Evolutionary conservation across 2,113 vertebrate species (phyloP).

Genomic region (Peromyscus maniculatus): DNA sequence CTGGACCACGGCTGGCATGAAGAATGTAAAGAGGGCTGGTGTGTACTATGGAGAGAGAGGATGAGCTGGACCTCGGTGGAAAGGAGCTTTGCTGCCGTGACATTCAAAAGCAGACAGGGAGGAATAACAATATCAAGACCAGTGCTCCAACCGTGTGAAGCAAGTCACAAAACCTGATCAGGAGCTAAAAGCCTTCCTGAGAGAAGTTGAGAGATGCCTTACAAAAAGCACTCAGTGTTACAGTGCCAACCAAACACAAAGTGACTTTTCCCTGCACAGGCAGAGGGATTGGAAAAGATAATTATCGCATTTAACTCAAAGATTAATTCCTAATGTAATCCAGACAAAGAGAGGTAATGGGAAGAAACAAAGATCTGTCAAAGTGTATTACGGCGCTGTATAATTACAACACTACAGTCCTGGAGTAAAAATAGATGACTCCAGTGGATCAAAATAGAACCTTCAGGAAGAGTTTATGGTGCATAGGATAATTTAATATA

Average conservation of each 20-base stretch:
- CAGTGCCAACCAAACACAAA: background rate
- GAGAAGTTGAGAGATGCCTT: background rate
- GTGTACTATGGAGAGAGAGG: background rate
- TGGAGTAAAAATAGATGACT: background rate
- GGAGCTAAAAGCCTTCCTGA: background rate
- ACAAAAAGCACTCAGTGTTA: background rate
- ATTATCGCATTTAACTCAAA: background rate
- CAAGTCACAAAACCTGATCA: background rate
- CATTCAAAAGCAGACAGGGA: background rate
- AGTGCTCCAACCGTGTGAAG: background rate
- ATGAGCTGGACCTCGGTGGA: background rate
- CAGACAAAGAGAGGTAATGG: background rate
- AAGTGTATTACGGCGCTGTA: background rate
- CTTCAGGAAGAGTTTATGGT: background rate
- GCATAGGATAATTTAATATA: background rate
- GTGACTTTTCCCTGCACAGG: background rate
- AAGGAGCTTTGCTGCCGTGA: background rate
- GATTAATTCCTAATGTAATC: background rate
- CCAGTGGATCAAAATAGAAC: background rate
- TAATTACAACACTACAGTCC: background rate
- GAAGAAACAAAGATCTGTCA: background rate
- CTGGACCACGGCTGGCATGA: accelerated
- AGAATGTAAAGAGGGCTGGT: background rate
- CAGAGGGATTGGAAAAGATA: background rate
- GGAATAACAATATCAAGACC: background rate